A percentile compares a stretch with the other conserved stretches of the same genome.
Evolutionary conservation across 2,113 vertebrate species (phyloP).

Genomic region (Ophthalmolycus amberensis): DNA sequence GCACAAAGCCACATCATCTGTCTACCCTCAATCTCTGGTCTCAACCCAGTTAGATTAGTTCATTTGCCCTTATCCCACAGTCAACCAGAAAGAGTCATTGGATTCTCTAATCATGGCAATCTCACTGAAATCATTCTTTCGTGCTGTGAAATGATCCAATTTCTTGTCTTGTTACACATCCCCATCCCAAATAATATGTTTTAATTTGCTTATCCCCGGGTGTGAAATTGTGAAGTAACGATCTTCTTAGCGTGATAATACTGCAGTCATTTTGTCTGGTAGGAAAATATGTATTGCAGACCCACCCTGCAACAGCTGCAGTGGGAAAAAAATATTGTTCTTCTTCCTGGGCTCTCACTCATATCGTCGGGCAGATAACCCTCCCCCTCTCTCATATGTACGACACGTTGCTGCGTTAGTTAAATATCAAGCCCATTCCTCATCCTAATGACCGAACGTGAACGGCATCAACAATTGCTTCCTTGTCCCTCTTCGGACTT

Average conservation of each 20-base stretch:
- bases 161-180: conserved; percentile 22
- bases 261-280: conserved; percentile 21
- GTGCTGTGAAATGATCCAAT: not conserved
- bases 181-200: conserved; percentile 23
- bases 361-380: conserved; percentile 44
- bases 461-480: conserved; percentile 72
- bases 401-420: conserved; percentile 69
- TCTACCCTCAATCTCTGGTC: conserved; percentile 29
- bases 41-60: conserved; percentile 39
- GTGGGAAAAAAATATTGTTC: conserved; percentile 30
- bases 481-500: conserved; percentile 63
- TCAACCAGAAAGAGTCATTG: conserved; percentile 27
- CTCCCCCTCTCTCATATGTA: conserved; percentile 56
- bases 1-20: conserved; percentile 57
- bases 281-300: conserved; percentile 5
- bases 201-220: conserved; percentile 42
- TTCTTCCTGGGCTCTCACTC: conserved; percentile 47
- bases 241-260: conserved; percentile 5
- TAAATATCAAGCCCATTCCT: conserved; percentile 83
- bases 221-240: conserved; percentile 55
- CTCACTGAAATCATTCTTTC: conserved; percentile 11
- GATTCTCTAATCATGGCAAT: conserved; percentile 27
- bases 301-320: conserved; percentile 56
- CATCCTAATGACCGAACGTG: conserved; percentile 79
- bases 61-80: conserved; percentile 19